Evolutionary conservation across 64 coral and sea anemone species (phyloP).

Genomic region (Stichodactyla mertensii): DNA sequence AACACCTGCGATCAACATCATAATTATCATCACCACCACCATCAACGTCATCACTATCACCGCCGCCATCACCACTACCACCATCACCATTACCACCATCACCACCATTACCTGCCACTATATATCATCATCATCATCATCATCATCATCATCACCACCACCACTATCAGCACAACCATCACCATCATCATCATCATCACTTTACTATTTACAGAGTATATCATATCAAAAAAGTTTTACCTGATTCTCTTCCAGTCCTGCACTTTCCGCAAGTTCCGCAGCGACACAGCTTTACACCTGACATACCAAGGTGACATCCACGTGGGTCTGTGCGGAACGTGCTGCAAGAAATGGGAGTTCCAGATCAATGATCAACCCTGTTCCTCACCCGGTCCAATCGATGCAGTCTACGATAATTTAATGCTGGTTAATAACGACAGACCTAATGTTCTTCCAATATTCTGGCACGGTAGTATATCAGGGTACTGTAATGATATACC

Average conservation of each 20-base stretch:
- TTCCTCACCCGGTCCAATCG: constrained; percentile 45
- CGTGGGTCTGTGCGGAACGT: constrained; percentile 56
- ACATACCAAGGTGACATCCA: constrained; percentile 76
- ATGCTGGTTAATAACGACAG: constrained; percentile 38
- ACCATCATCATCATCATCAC: background rate
- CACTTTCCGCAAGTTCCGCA: constrained; percentile 32
- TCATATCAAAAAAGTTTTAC: background rate
- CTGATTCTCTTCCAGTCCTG: constrained; percentile 10
- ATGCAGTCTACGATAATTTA: constrained; percentile 55
- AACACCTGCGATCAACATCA: background rate
- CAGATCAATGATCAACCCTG: constrained; percentile 69
- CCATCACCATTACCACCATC: background rate
- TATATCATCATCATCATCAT: no score
- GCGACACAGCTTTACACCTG: constrained; percentile 39
- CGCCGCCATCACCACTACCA: no score
- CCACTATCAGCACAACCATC: background rate
- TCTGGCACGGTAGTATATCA: constrained; percentile 71
- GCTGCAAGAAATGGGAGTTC: constrained; percentile 82
- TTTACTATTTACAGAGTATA: background rate
- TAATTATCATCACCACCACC: background rate
- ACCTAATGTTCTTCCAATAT: constrained; percentile 56
- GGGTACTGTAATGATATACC: constrained; percentile 61
- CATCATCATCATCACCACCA: background rate
- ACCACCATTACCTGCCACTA: background rate
- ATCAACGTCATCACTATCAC: background rate